A percentile compares a stretch with the other conserved stretches of the same genome.
phyloP scores from a whole-genome alignment of 2,888 invertebrate species.

The Patella depressa region DNA sequence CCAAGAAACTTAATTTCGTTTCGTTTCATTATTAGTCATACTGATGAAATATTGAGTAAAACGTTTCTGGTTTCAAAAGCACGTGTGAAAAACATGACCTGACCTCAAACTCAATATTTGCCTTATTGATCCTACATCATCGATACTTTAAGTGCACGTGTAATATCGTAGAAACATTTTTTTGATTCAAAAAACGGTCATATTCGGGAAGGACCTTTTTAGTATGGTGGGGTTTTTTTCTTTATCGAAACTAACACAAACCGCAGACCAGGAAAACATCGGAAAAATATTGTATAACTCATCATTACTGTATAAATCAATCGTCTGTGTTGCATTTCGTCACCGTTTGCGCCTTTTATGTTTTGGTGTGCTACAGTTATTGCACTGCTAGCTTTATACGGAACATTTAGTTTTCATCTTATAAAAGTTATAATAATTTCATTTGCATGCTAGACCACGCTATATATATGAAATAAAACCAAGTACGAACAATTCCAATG shows the following conservation, averaged over 20 bases:
- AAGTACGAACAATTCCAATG: too few relatives aligned
- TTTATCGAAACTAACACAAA: neutral
- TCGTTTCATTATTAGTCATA: slow-evolving; percentile 1
- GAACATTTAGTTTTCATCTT: too few relatives aligned
- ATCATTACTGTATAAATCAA: too few relatives aligned
- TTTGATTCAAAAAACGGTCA: neutral
- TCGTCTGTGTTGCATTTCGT: too few relatives aligned
- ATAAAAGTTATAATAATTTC: too few relatives aligned
- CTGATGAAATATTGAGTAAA: neutral
- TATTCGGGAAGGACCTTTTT: neutral
- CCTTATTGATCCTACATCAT: slow-evolving; percentile 3
- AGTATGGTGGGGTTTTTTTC: too few relatives aligned
- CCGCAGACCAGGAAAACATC: neutral
- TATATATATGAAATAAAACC: too few relatives aligned
- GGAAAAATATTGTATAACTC: too few relatives aligned
- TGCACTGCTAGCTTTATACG: too few relatives aligned
- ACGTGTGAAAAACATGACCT: neutral
- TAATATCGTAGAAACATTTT: neutral
- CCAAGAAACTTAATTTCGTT: slow-evolving; percentile 2
- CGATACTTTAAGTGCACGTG: neutral
- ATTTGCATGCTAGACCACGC: too few relatives aligned
- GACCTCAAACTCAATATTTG: slow-evolving; percentile 8
- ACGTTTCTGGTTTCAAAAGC: neutral
- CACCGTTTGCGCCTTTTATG: too few relatives aligned
- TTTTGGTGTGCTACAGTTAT: too few relatives aligned